Conservation (phyloP, 2,888 invertebrate species). For the Petrolisthes cinctipes region DNA sequence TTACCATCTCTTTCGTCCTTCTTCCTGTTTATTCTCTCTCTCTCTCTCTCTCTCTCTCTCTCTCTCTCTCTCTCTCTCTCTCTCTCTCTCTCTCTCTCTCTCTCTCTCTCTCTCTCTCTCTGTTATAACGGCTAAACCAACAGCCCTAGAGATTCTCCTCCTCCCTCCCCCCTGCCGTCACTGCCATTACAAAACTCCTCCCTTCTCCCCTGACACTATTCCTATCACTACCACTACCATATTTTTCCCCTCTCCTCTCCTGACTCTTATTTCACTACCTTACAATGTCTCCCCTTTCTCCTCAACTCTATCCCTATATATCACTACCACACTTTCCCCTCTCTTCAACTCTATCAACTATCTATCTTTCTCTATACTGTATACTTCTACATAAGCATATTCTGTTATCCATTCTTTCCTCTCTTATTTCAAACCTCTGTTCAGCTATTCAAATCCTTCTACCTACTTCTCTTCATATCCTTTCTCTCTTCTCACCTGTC, state of each 20-base stretch:
- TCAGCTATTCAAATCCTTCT: background rate
- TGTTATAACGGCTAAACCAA: too few relatives aligned
- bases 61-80: conserved; percentile 15
- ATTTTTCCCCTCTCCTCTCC: background rate
- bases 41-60: conserved; percentile 12
- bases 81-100: background rate
- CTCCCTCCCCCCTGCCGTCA: background rate
- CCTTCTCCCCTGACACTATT: background rate
- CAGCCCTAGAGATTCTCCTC: too few relatives aligned
- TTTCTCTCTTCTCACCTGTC: background rate
- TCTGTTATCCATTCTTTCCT: background rate
- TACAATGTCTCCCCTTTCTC: background rate
- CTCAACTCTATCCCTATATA: background rate
- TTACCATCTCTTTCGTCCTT: background rate
- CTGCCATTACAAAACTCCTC: background rate
- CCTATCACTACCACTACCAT: background rate
- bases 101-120: too few relatives aligned
- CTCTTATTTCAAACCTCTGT: background rate
- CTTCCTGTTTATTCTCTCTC: conserved; percentile 8
- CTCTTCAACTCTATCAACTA: too few relatives aligned
- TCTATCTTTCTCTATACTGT: too few relatives aligned
- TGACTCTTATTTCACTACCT: background rate
- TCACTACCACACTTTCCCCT: too few relatives aligned
- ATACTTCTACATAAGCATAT: too few relatives aligned
- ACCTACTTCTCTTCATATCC: background rate